These are phyloP conservation scores for Drusus annulatus DNA, from an alignment of 1,140 invertebrate genomes.

Conservation along the genomic window DNA sequence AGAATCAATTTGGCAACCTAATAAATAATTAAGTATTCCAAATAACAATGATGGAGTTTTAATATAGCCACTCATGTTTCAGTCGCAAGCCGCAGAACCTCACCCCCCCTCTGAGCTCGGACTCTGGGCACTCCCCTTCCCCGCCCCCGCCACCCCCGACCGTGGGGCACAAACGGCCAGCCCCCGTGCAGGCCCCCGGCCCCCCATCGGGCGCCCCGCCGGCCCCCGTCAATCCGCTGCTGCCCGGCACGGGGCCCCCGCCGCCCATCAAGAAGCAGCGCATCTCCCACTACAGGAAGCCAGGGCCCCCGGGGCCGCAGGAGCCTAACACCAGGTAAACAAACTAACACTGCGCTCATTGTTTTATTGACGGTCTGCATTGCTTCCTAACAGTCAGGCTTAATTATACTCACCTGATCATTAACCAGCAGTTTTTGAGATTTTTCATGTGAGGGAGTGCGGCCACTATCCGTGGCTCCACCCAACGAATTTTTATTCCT, in stretches of 20 bases:
- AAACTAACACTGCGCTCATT: too few species aligned
- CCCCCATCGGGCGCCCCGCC: constrained; percentile 73
- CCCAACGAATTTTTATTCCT: too few species aligned
- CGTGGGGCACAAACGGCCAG: constrained; percentile 76
- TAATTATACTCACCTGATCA: too few species aligned
- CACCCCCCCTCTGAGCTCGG: constrained; percentile 88
- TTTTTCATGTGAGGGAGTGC: too few species aligned
- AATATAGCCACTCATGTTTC: constrained; percentile 48
- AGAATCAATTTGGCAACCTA: too few species aligned
- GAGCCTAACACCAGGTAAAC: constrained; percentile 26
- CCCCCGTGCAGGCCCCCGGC: constrained; percentile 62
- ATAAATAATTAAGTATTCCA: too few species aligned
- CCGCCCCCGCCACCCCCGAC: constrained; percentile 71
- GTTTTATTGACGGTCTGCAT: too few species aligned
- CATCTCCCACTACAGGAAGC: constrained; percentile 84
- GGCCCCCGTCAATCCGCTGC: constrained; percentile 70
- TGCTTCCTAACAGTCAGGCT: too few species aligned
- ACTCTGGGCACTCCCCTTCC: constrained; percentile 79
- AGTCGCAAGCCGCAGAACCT: constrained; percentile 91
- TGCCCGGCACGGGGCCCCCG: constrained; percentile 63
- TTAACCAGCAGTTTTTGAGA: too few species aligned
- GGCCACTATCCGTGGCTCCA: too few species aligned
- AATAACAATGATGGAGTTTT: not conserved
- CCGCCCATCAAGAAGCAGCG: constrained; percentile 83
- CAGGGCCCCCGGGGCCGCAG: constrained; percentile 59